A percentile compares a stretch with the other conserved stretches of the same genome.
These are phyloP conservation scores for Salminus brasiliensis DNA, from an alignment of 2,113 vertebrate species.

Conservation along the genomic window DNA sequence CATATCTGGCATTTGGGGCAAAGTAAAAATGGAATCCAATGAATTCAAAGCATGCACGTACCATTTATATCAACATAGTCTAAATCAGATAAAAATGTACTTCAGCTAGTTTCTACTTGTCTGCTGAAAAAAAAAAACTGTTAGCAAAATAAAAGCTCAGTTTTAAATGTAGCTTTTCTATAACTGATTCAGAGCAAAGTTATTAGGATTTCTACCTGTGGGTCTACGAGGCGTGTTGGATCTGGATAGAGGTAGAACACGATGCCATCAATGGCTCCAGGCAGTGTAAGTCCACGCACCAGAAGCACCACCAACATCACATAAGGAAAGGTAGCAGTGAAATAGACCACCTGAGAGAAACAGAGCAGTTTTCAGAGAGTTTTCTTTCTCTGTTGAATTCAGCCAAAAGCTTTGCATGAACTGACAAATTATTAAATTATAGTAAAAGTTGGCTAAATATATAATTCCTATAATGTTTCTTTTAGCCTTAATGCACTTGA, in stretches of 20 bases:
- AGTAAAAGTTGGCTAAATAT: too few relatives aligned
- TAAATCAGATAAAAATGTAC: too few relatives aligned
- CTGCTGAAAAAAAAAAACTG: too few relatives aligned
- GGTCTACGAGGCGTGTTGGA: slow-evolving; percentile 85
- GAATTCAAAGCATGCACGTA: too few relatives aligned
- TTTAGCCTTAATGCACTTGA: too few relatives aligned
- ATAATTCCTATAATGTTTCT: too few relatives aligned
- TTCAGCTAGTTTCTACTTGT: too few relatives aligned
- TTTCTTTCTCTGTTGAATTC: not conserved
- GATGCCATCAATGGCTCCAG: slow-evolving; percentile 87
- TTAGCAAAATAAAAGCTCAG: not conserved
- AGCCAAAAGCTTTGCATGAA: not conserved
- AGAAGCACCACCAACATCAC: slow-evolving; percentile 87
- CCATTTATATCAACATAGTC: too few relatives aligned
- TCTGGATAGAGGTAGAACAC: slow-evolving; percentile 94
- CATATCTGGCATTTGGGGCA: too few relatives aligned
- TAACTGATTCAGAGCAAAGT: not conserved
- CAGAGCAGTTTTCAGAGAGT: too few relatives aligned
- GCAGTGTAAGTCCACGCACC: slow-evolving; percentile 87
- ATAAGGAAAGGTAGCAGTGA: slow-evolving; percentile 95
- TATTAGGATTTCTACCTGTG: slow-evolving; percentile 78
- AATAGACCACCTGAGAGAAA: slow-evolving; percentile 88
- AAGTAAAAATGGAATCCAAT: too few relatives aligned
- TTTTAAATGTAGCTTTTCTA: not conserved
- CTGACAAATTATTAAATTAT: not conserved